A percentile compares a stretch with the other conserved stretches of the same genome.
Evolutionary conservation across 2,888 invertebrate species (phyloP).

Genomic region (Fragum whitleyi): DNA sequence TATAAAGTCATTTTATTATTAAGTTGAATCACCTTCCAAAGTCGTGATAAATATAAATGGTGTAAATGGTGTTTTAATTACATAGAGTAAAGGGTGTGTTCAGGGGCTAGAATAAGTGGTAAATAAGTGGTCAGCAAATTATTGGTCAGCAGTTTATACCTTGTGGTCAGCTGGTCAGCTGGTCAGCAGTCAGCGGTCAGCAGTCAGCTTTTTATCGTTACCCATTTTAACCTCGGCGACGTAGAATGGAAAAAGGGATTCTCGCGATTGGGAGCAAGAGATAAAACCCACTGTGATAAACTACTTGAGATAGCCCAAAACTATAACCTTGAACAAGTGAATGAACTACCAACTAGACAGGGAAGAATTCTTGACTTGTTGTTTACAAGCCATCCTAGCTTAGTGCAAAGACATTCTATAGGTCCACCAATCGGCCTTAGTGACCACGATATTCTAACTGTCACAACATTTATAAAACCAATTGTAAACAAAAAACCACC

Average conservation of each 20-base stretch:
- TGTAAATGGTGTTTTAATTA: too few species aligned
- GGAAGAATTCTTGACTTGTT: conserved; percentile 15
- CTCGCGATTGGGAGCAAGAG: conserved; percentile 31
- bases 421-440: conserved; percentile 30
- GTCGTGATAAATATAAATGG: too few species aligned
- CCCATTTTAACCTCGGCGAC: conserved; percentile 36
- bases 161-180: too few species aligned
- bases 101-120: too few species aligned
- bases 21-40: too few species aligned
- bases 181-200: too few species aligned
- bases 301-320: not conserved
- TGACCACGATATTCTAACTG: conserved; percentile 30
- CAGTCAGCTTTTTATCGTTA: too few species aligned
- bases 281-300: conserved; percentile 31
- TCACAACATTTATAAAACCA: not conserved
- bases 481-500: not conserved
- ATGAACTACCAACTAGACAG: conserved; percentile 13
- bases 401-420: conserved; percentile 1
- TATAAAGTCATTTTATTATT: too few species aligned
- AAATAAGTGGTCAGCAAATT: too few species aligned
- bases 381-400: conserved; percentile 13
- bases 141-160: too few species aligned
- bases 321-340: conserved; percentile 20
- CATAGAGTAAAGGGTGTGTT: too few species aligned
- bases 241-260: conserved; percentile 35